phyloP scores from a whole-genome alignment of 2,113 vertebrate genomes.

The Phrynosoma blainvillii region DNA sequence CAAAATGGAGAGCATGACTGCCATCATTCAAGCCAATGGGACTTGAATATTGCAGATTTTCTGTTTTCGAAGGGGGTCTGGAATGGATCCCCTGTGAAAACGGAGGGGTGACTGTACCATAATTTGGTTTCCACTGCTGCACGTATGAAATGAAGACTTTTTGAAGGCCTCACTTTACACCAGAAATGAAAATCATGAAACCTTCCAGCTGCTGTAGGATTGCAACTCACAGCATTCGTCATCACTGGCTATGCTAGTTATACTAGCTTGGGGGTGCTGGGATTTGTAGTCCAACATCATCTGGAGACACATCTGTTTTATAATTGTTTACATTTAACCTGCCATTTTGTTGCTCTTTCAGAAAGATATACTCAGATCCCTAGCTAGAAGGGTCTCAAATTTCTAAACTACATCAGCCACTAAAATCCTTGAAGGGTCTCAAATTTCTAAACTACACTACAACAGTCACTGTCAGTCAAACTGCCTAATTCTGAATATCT shows the following conservation, averaged over 20 bases:
- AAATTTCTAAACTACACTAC: neutral
- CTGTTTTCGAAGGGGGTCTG: too few relatives aligned
- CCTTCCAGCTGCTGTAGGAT: neutral
- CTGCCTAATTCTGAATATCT: neutral
- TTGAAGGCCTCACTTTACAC: neutral
- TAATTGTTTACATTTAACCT: too few relatives aligned
- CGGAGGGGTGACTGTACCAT: too few relatives aligned
- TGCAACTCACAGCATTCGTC: neutral
- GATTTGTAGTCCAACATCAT: too few relatives aligned
- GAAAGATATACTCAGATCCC: neutral
- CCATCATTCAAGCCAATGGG: too few relatives aligned
- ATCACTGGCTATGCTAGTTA: too few relatives aligned
- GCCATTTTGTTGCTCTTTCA: neutral
- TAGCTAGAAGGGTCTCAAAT: neutral
- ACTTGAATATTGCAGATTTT: too few relatives aligned
- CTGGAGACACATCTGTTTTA: too few relatives aligned
- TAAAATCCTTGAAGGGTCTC: neutral
- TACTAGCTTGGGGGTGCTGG: too few relatives aligned
- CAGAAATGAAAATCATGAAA: neutral
- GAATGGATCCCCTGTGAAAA: too few relatives aligned
- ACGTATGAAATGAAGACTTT: neutral
- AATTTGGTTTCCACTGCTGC: neutral
- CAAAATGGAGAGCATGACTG: too few relatives aligned
- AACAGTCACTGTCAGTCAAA: neutral
- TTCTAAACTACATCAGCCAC: neutral